These are phyloP conservation scores for Microvelia longipes DNA, from an alignment of 1,140 invertebrate species.

Conservation along the genomic window DNA sequence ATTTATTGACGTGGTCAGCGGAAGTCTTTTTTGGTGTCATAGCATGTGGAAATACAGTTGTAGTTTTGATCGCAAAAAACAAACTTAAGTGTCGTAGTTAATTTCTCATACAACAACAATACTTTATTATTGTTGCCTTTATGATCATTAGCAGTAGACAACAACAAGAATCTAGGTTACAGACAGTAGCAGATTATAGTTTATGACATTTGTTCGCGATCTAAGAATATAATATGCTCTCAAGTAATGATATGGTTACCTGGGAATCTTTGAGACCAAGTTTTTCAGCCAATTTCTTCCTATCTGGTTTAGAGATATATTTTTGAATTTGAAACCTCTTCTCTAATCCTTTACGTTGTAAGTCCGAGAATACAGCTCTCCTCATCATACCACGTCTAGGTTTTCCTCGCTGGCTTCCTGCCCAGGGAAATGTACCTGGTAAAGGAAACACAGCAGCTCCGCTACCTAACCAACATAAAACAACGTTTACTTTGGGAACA, in stretches of 20 bases:
- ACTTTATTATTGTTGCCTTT: not conserved
- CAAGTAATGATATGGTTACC: conserved; percentile 43
- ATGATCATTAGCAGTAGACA: not conserved
- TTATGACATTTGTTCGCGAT: no score
- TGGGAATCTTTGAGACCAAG: conserved; percentile 90
- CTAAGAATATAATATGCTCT: no score
- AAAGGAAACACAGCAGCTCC: conserved; percentile 44
- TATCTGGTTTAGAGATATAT: conserved; percentile 94
- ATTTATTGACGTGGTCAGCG: no score
- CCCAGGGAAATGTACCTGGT: conserved; percentile 60
- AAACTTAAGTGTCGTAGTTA: not conserved
- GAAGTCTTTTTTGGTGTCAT: no score
- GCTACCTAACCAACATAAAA: conserved; percentile 19
- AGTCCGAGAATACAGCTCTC: conserved; percentile 79
- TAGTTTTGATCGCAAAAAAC: not conserved
- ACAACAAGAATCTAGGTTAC: not conserved
- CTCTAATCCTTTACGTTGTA: conserved; percentile 86
- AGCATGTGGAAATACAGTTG: no score
- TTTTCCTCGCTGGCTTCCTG: conserved; percentile 58
- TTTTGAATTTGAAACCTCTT: conserved; percentile 91
- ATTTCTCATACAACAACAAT: not conserved
- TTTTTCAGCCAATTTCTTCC: conserved; percentile 90
- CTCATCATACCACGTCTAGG: conserved; percentile 87
- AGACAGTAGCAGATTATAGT: not conserved
- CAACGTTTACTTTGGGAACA: not conserved